Conservation (phyloP, 2,113 vertebrate species). For the Nettapus auritus region DNA sequence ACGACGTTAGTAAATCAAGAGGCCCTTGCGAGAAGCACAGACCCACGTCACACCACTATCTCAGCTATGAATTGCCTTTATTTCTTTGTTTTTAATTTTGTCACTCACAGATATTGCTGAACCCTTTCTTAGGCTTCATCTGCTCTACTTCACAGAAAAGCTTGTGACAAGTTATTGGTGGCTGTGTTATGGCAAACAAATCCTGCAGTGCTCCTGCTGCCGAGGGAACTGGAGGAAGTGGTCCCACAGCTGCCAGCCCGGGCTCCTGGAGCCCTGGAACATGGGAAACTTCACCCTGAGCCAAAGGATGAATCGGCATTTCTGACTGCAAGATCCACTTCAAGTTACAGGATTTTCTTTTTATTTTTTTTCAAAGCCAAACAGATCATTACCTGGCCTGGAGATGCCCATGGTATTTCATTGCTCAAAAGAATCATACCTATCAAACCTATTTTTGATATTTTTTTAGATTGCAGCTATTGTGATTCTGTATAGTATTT, state of each 20-base stretch:
- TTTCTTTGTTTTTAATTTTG: neutral
- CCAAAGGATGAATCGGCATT: accelerated
- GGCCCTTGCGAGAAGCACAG: neutral
- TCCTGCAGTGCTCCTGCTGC: neutral
- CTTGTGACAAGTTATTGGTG: neutral
- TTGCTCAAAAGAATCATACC: too few relatives aligned
- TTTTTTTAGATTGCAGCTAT: neutral
- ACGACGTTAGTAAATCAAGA: accelerated
- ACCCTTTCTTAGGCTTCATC: neutral
- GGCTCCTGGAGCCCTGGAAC: accelerated
- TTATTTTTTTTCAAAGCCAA: neutral
- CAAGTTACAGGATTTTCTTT: accelerated
- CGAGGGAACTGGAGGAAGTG: accelerated
- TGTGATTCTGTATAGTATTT: neutral
- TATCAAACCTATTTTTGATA: accelerated
- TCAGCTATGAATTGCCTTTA: neutral
- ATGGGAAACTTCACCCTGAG: neutral
- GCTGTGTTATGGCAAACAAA: neutral
- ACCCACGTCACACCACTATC: accelerated
- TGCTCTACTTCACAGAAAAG: neutral
- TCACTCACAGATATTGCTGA: neutral
- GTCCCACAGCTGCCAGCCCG: neutral
- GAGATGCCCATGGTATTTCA: neutral
- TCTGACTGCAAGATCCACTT: neutral
- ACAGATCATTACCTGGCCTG: neutral